Base-by-base conservation (phyloP, 2,888 invertebrate genomes). In the Lamellibrachia columna region DNA sequence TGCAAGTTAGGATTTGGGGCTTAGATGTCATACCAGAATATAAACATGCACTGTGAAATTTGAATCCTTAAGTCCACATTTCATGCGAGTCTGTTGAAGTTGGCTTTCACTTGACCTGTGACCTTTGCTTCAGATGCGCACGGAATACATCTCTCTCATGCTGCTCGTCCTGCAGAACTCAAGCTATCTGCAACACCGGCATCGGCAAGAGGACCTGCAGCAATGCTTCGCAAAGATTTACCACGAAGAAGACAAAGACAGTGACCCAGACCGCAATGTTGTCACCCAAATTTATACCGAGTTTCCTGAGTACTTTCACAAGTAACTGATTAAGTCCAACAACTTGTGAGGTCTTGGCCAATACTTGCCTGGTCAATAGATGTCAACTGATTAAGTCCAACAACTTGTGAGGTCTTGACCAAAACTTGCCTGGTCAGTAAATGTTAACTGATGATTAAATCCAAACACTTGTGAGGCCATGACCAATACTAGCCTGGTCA, bases 91-190 rank as follows among this genome's bases (percentile, higher is more conserved):
- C 53, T 9, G 2, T 8, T 55, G 53, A 92, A 75, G 53, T 55
- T 52, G 9, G 22, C 9, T 92, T 52, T 92, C 90, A 92, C 90
- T 40, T 52, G 53, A 53, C 28, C 92, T 91, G 40, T 40, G 40
- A 40, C 40, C 40, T 40, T 40, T 40, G 91, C 93, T 94, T 75
- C 94, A 96, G 96, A 93, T 95, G 4, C 93, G 96, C 53, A 95
- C 95, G 3, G 94, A 95, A 53, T 95, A 95, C 93, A 95, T 96
- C 58, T 95, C 95, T 40, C 94, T 96, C 53, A 94, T 95, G 92
- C 95, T 96, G 75, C 94, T 95, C 55, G 94, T 96, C 22, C 92
- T 96, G n/a, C 94, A 94, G 91, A 95, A 96, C 93, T 95, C 96
- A 0, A 94, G 95, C 92, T 96, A 96, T 93, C 60, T 92, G 11